Conservation (phyloP, 2,797 vertebrate species). For the Sebastes alutus region DNA sequence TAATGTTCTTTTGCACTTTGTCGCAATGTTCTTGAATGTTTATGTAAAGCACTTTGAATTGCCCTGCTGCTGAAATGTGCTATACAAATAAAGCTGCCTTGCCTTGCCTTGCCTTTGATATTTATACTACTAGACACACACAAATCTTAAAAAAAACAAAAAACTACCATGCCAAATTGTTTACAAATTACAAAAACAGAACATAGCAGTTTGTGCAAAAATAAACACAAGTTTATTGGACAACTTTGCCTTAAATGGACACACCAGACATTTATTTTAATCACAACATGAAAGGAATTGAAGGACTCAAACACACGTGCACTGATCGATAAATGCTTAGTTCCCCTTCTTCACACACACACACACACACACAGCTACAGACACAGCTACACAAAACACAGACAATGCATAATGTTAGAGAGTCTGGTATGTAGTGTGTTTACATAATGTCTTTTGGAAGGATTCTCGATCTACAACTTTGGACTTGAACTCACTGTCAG, state of each 20-base stretch:
- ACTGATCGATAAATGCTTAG: slow-evolving; percentile 47
- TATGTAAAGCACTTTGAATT: too few species aligned
- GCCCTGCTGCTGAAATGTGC: too few species aligned
- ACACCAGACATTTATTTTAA: slow-evolving; percentile 32
- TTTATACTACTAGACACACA: too few species aligned
- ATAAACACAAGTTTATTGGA: too few species aligned
- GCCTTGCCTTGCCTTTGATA: too few species aligned
- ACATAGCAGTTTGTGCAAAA: too few species aligned
- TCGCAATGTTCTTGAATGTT: too few species aligned
- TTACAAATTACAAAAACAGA: too few species aligned
- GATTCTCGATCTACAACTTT: not conserved
- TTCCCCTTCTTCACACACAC: not conserved
- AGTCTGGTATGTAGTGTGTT: slow-evolving; percentile 19
- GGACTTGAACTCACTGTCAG: not conserved
- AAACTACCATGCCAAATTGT: too few species aligned
- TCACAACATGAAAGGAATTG: slow-evolving; percentile 47
- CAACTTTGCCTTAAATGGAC: slow-evolving; percentile 24
- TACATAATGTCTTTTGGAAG: slow-evolving; percentile 53
- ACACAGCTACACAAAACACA: not conserved
- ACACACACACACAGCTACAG: not conserved
- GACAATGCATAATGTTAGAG: slow-evolving; percentile 52
- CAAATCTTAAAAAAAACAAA: too few species aligned
- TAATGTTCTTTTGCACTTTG: too few species aligned
- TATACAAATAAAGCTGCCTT: too few species aligned
- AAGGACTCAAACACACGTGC: slow-evolving; percentile 41